A percentile compares a stretch with the other conserved stretches of the same genome.
Conservation (phyloP, 2,888 invertebrate species). For the Xanthia icteritia region DNA sequence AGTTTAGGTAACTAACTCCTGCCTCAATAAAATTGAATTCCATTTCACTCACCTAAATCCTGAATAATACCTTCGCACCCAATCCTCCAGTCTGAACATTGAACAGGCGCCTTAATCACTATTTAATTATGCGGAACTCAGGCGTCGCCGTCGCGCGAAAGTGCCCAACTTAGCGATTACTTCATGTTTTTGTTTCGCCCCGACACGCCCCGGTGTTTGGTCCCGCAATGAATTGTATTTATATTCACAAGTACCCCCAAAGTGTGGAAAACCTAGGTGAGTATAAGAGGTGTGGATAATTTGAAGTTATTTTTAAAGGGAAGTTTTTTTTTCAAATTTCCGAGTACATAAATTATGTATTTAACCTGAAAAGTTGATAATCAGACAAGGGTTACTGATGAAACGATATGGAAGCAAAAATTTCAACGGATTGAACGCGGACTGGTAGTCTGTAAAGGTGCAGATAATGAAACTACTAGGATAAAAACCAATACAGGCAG, state of each 20-base stretch:
- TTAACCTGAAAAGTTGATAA: not conserved
- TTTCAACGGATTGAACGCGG: too few species aligned
- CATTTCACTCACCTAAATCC: not conserved
- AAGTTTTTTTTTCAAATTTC: conserved; percentile 22
- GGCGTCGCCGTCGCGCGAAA: conserved; percentile 71
- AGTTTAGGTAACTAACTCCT: not conserved
- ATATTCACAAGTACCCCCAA: conserved; percentile 56
- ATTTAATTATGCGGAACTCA: conserved; percentile 87
- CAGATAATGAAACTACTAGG: not conserved
- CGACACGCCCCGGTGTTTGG: conserved; percentile 61
- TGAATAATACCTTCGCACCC: conserved; percentile 14
- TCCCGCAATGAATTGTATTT: conserved; percentile 67
- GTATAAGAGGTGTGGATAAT: conserved; percentile 27
- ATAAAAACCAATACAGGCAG: not conserved
- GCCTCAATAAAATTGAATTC: conserved; percentile 13
- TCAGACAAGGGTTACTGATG: not conserved
- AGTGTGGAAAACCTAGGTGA: conserved; percentile 44
- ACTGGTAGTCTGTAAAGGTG: not conserved
- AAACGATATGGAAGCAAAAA: not conserved
- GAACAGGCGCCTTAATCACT: conserved; percentile 80
- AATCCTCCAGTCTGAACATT: conserved; percentile 66
- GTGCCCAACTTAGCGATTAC: conserved; percentile 79
- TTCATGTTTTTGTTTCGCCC: conserved; percentile 79
- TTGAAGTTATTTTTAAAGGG: conserved; percentile 39
- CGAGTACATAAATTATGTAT: not conserved